These are phyloP conservation scores for Ectemnius continuus DNA, from an alignment of 2,888 invertebrate species.

Conservation along the genomic window DNA sequence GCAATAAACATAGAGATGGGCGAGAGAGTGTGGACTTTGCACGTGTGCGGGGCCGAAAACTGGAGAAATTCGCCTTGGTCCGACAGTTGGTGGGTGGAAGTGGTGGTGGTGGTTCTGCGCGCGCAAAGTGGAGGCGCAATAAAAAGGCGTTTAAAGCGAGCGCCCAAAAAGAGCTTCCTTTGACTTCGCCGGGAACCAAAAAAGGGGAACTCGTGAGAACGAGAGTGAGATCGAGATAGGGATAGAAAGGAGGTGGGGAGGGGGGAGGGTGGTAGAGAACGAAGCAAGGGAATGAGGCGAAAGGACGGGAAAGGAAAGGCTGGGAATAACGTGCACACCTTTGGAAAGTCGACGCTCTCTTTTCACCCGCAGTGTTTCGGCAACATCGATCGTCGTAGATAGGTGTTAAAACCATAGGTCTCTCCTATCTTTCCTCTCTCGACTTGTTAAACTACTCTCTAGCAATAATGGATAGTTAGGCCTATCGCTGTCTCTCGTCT, in stretches of 20 bases:
- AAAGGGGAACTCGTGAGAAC: background rate
- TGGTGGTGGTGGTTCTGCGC: too few species aligned
- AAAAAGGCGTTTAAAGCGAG: too few species aligned
- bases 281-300: background rate
- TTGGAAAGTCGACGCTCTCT: background rate
- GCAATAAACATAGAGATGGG: too few species aligned
- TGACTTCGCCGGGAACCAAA: background rate
- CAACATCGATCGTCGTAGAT: conserved; percentile 40
- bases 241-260: too few species aligned
- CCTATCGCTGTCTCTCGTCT: conserved; percentile 1
- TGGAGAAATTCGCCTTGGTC: too few species aligned
- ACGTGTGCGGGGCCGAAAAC: too few species aligned
- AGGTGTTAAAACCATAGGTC: conserved; percentile 22
- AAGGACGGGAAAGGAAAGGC: background rate
- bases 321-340: background rate
- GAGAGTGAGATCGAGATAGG: background rate
- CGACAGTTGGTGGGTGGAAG: too few species aligned
- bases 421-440: conserved; percentile 35
- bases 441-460: conserved; percentile 24
- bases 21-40: too few species aligned
- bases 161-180: too few species aligned
- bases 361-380: conserved; percentile 39
- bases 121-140: too few species aligned
- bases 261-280: too few species aligned
- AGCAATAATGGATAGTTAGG: conserved; percentile 43